A percentile compares a stretch with the other conserved stretches of the same genome.
These are phyloP conservation scores for Hyperoplus lanceolatus DNA, from an alignment of 2,797 vertebrate species.

Conservation along the genomic window DNA sequence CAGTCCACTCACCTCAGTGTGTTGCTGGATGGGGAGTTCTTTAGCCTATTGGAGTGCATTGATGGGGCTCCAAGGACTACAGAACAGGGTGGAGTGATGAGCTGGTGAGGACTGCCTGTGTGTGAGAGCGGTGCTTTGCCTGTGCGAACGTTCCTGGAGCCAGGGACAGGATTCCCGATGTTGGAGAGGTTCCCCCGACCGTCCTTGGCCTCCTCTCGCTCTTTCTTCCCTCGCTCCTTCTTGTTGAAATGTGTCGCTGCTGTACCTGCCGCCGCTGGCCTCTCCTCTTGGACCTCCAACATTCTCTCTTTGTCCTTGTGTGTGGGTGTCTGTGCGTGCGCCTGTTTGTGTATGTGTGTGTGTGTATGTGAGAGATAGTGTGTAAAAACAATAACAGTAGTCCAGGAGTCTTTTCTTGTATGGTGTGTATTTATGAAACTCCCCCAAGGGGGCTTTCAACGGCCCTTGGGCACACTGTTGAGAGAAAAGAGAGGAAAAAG, in stretches of 20 bases:
- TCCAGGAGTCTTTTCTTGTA: slow-evolving; percentile 75
- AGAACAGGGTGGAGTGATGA: slow-evolving; percentile 92
- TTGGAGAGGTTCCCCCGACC: slow-evolving; percentile 80
- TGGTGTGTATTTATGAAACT: slow-evolving; percentile 89
- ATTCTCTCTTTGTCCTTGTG: slow-evolving; percentile 89
- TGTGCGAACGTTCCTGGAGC: slow-evolving; percentile 83
- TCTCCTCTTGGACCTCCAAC: slow-evolving; percentile 98
- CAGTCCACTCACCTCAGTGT: slow-evolving; percentile 93
- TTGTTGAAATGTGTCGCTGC: slow-evolving; percentile 91
- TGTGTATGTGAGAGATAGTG: slow-evolving; percentile 39
- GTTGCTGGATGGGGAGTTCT: slow-evolving; percentile 99
- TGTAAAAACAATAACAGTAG: slow-evolving; percentile 74
- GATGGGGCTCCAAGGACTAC: slow-evolving; percentile 96
- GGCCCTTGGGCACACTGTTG: slow-evolving; percentile 95
- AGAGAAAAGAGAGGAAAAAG: slow-evolving; percentile 57
- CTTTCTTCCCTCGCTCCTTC: slow-evolving; percentile 94
- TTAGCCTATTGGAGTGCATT: slow-evolving; percentile 99
- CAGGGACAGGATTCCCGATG: slow-evolving; percentile 85
- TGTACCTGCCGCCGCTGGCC: slow-evolving; percentile 87
- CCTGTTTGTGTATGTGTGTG: slow-evolving; percentile 33
- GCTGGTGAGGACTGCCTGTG: slow-evolving; percentile 88
- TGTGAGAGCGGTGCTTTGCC: slow-evolving; percentile 81
- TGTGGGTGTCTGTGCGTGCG: slow-evolving; percentile 52
- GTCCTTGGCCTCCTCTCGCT: slow-evolving; percentile 92
- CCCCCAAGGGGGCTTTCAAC: slow-evolving; percentile 94